These are phyloP conservation scores for Meriones unguiculatus DNA, from an alignment of 2,113 vertebrate species.

Conservation along the genomic window DNA sequence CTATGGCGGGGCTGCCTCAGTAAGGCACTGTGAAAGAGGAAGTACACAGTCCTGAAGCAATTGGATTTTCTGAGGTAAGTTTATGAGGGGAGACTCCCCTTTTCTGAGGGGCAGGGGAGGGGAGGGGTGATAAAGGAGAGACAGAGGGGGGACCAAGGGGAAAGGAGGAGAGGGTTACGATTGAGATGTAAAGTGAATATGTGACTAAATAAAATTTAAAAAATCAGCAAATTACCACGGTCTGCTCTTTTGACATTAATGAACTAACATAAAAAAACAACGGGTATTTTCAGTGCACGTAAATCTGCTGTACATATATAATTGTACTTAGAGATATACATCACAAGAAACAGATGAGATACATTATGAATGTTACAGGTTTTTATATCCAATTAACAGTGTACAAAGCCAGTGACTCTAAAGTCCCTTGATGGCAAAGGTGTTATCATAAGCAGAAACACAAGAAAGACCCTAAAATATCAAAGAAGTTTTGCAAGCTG, in stretches of 20 bases:
- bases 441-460: neutral
- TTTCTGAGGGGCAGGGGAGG: no score
- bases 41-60: no score
- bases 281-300: neutral
- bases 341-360: neutral
- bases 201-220: no score
- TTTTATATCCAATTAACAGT: neutral
- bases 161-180: no score
- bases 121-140: no score
- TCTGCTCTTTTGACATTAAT: neutral
- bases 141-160: no score
- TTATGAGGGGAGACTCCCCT: no score
- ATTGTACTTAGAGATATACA: neutral
- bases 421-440: neutral
- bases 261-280: neutral
- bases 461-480: neutral
- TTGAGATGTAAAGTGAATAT: no score
- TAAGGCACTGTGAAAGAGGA: no score
- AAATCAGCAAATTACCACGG: neutral
- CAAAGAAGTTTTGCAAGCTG: no score
- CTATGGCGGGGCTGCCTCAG: no score
- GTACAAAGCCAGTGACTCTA: neutral
- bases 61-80: no score
- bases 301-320: neutral
- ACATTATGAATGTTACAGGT: neutral